phyloP scores from a whole-genome alignment of 2,797 vertebrate species.

The Periophthalmus magnuspinnatus region DNA sequence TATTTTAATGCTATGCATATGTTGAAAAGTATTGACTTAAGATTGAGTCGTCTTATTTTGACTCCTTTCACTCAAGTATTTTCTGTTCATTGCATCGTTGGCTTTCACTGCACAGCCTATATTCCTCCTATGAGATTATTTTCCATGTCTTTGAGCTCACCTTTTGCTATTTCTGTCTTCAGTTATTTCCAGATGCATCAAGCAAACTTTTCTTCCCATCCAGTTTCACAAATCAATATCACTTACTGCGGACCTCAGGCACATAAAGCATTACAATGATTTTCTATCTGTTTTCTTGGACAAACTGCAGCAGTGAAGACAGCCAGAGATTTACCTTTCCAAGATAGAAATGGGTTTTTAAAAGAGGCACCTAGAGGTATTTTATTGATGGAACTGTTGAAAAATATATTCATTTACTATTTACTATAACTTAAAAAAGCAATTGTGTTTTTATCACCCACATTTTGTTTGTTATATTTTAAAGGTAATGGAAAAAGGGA shows the following conservation, averaged over 20 bases:
- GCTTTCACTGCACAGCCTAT: background rate
- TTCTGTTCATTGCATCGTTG: background rate
- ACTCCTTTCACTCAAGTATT: background rate
- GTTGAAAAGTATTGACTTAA: background rate
- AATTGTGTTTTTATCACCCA: conserved; percentile 5
- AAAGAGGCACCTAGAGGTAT: conserved; percentile 10
- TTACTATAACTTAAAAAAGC: conserved; percentile 2
- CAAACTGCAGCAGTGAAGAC: conserved; percentile 10
- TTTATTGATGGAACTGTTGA: conserved; percentile 12
- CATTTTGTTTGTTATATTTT: background rate
- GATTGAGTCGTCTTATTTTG: background rate
- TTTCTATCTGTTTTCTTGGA: conserved; percentile 30
- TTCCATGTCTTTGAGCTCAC: conserved; percentile 33
- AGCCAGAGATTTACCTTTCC: conserved; percentile 1
- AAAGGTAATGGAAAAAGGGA: background rate
- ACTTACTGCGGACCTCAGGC: conserved; percentile 36
- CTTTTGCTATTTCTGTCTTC: conserved; percentile 41
- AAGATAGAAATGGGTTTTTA: background rate
- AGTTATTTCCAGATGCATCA: conserved; percentile 39
- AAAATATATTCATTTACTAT: conserved; percentile 6
- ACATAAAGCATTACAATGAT: conserved; percentile 29
- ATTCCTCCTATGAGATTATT: conserved; percentile 16
- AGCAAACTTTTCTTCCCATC: conserved; percentile 38
- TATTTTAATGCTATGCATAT: background rate
- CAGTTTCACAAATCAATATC: conserved; percentile 49